Evolutionary conservation across 2,888 invertebrate species (phyloP), one percentile per base, ranked within the genome.

Genomic region (Dynastes maya): DNA sequence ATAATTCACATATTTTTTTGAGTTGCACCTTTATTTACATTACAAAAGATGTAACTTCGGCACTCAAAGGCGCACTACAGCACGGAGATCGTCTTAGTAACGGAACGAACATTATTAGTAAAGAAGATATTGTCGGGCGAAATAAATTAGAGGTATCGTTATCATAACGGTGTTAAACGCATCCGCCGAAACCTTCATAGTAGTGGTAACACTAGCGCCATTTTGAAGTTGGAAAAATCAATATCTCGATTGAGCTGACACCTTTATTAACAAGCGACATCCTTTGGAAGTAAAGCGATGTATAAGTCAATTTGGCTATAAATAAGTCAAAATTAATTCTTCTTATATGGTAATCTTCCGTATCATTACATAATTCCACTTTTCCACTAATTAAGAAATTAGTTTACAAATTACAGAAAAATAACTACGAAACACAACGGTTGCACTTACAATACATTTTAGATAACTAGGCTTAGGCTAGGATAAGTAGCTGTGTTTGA

Each of bases 1-100:
- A 90, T 90, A 79, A 68, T 78, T 80, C 74, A 77, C 71, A 80
- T 78, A 78, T 58, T 71, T 71, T 79, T 72, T 40, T 32, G 22
- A 16, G 32, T 55, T 53, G 11, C 67, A 75, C 78, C 49, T 75
- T 74, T 78, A 65, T 79, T 70, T 78, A 65, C 72, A 53, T 78
- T 11, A 55, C 68, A 55, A 55, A n/a, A 51, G 68, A 29, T 22
- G 9, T 68, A 51, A 13, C 29, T 1, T 13, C 45, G 45, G 27
- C 61, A 49, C 61, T 55, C 22, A 13, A 40, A 58, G 22, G 11
- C 27, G 22, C 72, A 61, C 63, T 27, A 27, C 22, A 51, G 65
- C 55, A 40, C 29, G 27, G 29, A 16, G 8, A 68, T 76, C 22
- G 45, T 61, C 22, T 61, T 27, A 61, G 4, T 27, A 45, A 40